Base-by-base conservation (phyloP, 2,888 invertebrate genomes). In the Tortrix viridana region DNA sequence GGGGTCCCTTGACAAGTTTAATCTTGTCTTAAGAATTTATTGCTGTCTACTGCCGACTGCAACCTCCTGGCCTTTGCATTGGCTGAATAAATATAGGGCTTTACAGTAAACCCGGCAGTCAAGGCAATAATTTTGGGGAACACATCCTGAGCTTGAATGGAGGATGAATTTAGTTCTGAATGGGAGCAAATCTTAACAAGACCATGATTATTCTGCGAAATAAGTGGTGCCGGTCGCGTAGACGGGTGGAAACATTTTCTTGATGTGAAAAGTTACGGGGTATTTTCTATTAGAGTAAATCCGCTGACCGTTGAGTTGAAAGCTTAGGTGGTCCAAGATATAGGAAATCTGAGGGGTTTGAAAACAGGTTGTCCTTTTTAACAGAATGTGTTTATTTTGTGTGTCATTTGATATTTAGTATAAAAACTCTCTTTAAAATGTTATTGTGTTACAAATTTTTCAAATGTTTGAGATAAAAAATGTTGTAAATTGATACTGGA, bases 1-100 rank as follows among this genome's bases (percentile, higher is more conserved):
- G 89, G 89, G 88, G 83, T 83, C 85, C 88, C 88, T 81, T 89
- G 90, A 91, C 91, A 91, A 91, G 87, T 90, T 89, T 91, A 89
- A 91, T 90, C 90, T 88, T 88, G 89, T 88, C 89, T 86, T 84
- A 76, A 79, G 80, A 88, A 91, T 91, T 91, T 90, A 91, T 91
- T 83, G 86, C 86, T 83, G 78, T 79, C 80, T 74, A 80, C 83
- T 79, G 77, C 77, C 80, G 75, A 74, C 79, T 78, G 82, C 83
- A 84, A 77, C 82, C 81, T 81, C 74, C 75, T 74, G 75, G 81
- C 80, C 81, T 86, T 82, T 84, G 82, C 85, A 85, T 82, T 81
- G 80, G 79, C 80, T 82, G 81, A 84, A 85, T 85, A 88, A 87
- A 87, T 86, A 85, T 86, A 87, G 82, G 84, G 79, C 75, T 79